A percentile compares a stretch with the other conserved stretches of the same genome.
Conservation (phyloP, 2,888 invertebrate species). For the Thyatira batis region DNA sequence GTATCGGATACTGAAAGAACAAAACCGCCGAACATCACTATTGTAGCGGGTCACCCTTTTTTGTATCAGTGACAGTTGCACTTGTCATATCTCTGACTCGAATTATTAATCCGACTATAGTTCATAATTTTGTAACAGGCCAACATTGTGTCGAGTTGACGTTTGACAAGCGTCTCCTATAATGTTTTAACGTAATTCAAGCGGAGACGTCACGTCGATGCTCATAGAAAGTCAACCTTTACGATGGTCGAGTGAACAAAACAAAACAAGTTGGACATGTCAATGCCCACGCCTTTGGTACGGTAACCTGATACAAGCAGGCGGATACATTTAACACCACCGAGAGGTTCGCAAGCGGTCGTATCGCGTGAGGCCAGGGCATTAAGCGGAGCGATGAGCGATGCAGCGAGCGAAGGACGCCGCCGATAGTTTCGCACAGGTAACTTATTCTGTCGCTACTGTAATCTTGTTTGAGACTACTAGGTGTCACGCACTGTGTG, state of each 20-base stretch:
- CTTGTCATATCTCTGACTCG: too few relatives aligned
- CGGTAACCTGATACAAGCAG: conserved; percentile 77
- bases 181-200: conserved; percentile 66
- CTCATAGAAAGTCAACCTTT: conserved; percentile 78
- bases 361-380: conserved; percentile 46
- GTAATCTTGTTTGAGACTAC: conserved; percentile 60
- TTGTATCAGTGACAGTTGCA: too few relatives aligned
- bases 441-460: conserved; percentile 50
- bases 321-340: conserved; percentile 79
- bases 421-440: conserved; percentile 50
- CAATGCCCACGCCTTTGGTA: conserved; percentile 81
- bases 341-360: conserved; percentile 59
- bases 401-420: conserved; percentile 42
- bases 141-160: conserved; percentile 46
- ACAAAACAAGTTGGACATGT: conserved; percentile 80
- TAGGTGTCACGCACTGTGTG: conserved; percentile 64
- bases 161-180: conserved; percentile 64
- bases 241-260: conserved; percentile 72
- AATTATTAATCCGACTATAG: too few relatives aligned
- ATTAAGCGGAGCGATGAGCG: conserved; percentile 60
- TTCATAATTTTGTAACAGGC: conserved; percentile 21
- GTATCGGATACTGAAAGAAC: too few relatives aligned
- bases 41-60: too few relatives aligned
- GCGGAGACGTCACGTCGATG: conserved; percentile 71
- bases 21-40: too few relatives aligned